These are phyloP conservation scores for Ricordea florida DNA, from an alignment of 92 coral and sea anemone species.

Conservation along the genomic window DNA sequence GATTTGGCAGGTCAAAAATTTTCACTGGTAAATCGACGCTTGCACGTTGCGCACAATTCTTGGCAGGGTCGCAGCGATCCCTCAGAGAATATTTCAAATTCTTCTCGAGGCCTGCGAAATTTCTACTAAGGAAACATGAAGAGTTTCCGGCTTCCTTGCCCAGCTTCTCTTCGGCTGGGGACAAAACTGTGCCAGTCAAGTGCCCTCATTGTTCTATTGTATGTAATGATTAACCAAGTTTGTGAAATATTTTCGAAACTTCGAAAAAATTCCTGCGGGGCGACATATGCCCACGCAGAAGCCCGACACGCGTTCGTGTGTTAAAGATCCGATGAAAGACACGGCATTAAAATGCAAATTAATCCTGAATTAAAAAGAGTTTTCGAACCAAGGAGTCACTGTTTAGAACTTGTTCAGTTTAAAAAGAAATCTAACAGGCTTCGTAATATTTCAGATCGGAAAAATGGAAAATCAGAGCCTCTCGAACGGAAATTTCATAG, in stretches of 20 bases:
- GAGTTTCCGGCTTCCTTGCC: no score
- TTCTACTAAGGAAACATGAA: background rate
- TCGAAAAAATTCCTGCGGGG: no score
- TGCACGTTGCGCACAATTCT: background rate
- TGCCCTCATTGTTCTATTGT: no score
- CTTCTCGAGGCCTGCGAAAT: background rate
- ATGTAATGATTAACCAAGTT: no score
- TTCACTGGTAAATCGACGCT: slow-evolving; percentile 4
- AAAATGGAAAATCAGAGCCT: background rate
- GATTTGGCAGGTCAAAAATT: no score
- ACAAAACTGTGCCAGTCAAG: no score
- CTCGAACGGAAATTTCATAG: no score
- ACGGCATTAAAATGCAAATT: background rate
- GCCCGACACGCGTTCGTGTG: background rate
- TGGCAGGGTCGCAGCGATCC: background rate
- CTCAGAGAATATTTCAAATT: slow-evolving; percentile 4
- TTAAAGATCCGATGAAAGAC: slow-evolving; percentile 39
- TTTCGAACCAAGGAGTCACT: background rate
- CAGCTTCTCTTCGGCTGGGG: no score
- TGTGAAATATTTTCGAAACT: no score
- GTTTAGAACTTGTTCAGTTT: background rate
- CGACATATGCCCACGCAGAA: background rate
- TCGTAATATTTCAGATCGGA: background rate
- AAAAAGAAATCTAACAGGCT: background rate
- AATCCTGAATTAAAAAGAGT: background rate